Evolutionary conservation across 37 sponge, comb jelly and placozoan species (phyloP), one percentile per base, ranked within the genome.

Genomic region (Cladorhizidae sp.): DNA sequence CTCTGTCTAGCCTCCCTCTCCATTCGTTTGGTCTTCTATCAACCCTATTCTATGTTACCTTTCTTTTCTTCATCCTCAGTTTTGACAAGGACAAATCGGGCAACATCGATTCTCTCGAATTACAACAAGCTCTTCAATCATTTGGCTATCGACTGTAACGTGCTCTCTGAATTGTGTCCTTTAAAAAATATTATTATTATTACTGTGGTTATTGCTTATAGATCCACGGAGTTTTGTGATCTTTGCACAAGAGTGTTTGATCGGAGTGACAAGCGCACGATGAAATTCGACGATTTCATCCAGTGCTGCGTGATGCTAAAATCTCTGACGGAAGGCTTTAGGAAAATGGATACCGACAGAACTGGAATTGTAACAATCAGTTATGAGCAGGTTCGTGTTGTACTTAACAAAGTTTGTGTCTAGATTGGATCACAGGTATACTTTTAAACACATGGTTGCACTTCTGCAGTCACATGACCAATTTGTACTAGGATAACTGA

Each of bases 231-330:
- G 17, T 96, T 96, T 75, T 96, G 91, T 64, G 43, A 7, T 18
- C 68, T 96, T 56, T 96, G 97, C 55, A 93, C 93, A 28, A 57
- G 94, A 38, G 91, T 90, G 35, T 96, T 93, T 79, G 97, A 96
- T 68, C 86, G 97, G 7, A 64, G 52, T 20, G 86, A 93, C 59
- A 83, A 18, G 33, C 74, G 65, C 41, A 84, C 86, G 1, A 96
- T 96, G 97, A 90, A 96, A 39, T 93, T 96, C 81, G 97, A 96
- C 76, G 94, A 93, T 80, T 96, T 96, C 81, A 96, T 96, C 35
- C 97, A 96, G 81, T 96, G 97, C 71, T 96, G 97, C 83, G 97
- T 96, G 11, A 90, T 93, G 93, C 33, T 96, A 5, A 64, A 73
- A 8, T 86, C 88, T 3, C 83, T 96, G 51, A 96, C 97, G 29